Evolutionary conservation across 2,888 invertebrate species (phyloP).

Genomic region (Nomada flava): DNA sequence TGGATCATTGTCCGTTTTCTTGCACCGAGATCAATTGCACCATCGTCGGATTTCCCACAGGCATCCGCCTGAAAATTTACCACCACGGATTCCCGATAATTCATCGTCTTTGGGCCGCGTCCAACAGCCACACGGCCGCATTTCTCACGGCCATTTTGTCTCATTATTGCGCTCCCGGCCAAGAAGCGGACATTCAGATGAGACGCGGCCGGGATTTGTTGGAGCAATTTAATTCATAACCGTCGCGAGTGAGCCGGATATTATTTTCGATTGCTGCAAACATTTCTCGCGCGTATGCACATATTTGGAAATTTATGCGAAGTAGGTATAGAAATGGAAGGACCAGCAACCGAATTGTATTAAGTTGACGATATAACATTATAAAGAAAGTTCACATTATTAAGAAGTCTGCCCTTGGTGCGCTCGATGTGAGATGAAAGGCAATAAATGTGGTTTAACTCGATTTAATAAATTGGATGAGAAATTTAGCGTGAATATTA

Average conservation of each 20-base stretch:
- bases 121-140: conserved; percentile 59
- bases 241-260: neutral
- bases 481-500: too few relatives aligned
- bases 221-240: conserved; percentile 5
- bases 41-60: conserved; percentile 31
- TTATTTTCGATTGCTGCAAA: neutral
- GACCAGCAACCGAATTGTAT: too few relatives aligned
- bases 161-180: conserved; percentile 60
- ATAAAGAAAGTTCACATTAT: too few relatives aligned
- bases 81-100: conserved; percentile 64
- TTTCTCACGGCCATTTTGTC: conserved; percentile 63
- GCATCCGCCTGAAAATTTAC: conserved; percentile 55
- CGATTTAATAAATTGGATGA: too few relatives aligned
- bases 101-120: conserved; percentile 60
- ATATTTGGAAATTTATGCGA: too few relatives aligned
- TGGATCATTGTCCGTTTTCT: conserved; percentile 41
- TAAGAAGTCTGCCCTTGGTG: too few relatives aligned
- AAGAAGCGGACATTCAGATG: conserved; percentile 27
- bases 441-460: too few relatives aligned
- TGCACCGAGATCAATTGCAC: conserved; percentile 49
- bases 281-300: too few relatives aligned
- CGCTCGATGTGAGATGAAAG: too few relatives aligned
- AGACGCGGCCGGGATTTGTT: neutral
- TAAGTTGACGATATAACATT: too few relatives aligned
- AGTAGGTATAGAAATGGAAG: too few relatives aligned